Conservation (phyloP, 1,140 invertebrate species). For the Monochamus saltuarius region DNA sequence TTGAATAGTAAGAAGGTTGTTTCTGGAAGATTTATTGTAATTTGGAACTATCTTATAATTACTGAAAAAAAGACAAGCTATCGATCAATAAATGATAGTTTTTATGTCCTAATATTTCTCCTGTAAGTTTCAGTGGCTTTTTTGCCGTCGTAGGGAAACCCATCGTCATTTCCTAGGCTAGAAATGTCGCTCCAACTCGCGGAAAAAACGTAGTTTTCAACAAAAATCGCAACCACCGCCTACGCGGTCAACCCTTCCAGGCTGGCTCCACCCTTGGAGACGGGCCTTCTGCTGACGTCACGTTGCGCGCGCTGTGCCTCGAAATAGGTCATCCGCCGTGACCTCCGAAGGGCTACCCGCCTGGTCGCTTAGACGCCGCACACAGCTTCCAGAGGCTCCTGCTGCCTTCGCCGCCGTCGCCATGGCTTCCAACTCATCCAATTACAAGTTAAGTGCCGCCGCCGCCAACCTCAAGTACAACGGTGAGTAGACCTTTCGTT, state of each 20-base stretch:
- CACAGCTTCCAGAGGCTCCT: conserved; percentile 43
- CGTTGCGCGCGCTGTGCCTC: conserved; percentile 38
- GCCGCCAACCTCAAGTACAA: conserved; percentile 45
- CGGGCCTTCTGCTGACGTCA: conserved; percentile 42
- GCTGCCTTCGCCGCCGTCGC: conserved; percentile 27
- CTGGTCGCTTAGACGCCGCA: conserved; percentile 40
- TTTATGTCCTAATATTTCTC: too few species aligned
- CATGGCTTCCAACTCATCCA: conserved; percentile 46
- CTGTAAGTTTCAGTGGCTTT: too few species aligned
- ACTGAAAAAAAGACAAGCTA: too few species aligned
- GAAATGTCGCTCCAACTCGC: not conserved
- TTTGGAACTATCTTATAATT: too few species aligned
- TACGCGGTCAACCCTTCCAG: conserved; percentile 15
- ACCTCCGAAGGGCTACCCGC: conserved; percentile 40
- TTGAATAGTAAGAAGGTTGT: too few species aligned
- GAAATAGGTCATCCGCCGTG: conserved; percentile 49
- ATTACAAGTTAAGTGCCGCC: conserved; percentile 46
- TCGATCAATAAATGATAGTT: too few species aligned
- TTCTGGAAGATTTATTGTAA: too few species aligned
- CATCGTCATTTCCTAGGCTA: too few species aligned
- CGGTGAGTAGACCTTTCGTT: conserved; percentile 39
- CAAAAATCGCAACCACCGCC: conserved; percentile 5
- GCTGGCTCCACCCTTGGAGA: conserved; percentile 33
- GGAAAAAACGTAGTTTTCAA: too few species aligned
- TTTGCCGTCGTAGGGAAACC: too few species aligned